These are phyloP conservation scores for Drosophila pseudotalamancana DNA, from an alignment of 2,888 invertebrate species.

Conservation along the genomic window DNA sequence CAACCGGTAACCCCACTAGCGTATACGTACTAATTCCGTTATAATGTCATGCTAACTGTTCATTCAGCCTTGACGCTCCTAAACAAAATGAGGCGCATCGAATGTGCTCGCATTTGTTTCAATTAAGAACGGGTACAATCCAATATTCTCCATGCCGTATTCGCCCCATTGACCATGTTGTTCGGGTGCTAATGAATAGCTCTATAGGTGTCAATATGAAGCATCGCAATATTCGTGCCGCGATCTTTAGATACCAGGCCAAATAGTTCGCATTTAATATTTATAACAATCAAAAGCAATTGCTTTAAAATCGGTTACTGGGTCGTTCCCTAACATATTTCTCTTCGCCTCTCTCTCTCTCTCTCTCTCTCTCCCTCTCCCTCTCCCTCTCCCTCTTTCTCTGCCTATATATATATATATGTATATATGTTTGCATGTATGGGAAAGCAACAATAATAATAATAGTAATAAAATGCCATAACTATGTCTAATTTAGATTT, in stretches of 20 bases:
- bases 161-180: too few species aligned
- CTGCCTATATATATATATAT: neutral
- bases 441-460: slow-evolving; percentile 19
- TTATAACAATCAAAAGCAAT: slow-evolving; percentile 52
- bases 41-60: slow-evolving; percentile 24
- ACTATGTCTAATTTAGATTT: slow-evolving; percentile 65
- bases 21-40: too few species aligned
- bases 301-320: slow-evolving; percentile 57
- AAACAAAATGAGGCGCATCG: slow-evolving; percentile 19
- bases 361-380: too few species aligned
- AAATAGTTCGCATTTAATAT: slow-evolving; percentile 12
- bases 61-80: slow-evolving; percentile 46
- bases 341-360: too few species aligned
- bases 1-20: too few species aligned
- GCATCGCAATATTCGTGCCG: neutral
- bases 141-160: slow-evolving; percentile 8
- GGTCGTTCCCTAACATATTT: slow-evolving; percentile 29
- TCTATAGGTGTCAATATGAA: slow-evolving; percentile 47
- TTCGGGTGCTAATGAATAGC: slow-evolving; percentile 46
- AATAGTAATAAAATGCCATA: slow-evolving; percentile 34
- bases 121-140: slow-evolving; percentile 35
- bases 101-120: slow-evolving; percentile 46
- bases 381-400: too few species aligned
- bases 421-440: too few species aligned
- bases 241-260: neutral